A percentile compares a stretch with the other conserved stretches of the same genome.
Evolutionary conservation across 2,888 invertebrate species (phyloP).

Genomic region (Drosophila nr. perissopoda): DNA sequence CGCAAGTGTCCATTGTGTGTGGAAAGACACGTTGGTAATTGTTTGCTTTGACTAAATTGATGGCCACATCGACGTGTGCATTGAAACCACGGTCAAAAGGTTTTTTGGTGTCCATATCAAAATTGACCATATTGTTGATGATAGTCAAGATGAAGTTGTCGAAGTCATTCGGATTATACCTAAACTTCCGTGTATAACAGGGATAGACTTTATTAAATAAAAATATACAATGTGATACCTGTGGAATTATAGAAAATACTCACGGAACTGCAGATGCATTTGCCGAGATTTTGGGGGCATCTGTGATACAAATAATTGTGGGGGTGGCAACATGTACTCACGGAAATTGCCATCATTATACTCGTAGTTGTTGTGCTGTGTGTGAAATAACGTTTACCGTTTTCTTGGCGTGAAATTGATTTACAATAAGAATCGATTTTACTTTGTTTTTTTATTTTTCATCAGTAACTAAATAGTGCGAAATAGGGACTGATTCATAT

Average conservation of each 20-base stretch:
- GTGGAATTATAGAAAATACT: conserved; percentile 18
- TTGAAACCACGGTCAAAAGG: conserved; percentile 47
- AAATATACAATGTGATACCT: not conserved
- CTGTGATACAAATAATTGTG: conserved; percentile 31
- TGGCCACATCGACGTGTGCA: conserved; percentile 55
- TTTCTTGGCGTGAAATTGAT: conserved; percentile 76
- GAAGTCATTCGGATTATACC: conserved; percentile 47
- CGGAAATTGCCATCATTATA: conserved; percentile 83
- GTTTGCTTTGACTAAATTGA: conserved; percentile 49
- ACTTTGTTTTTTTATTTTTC: conserved; percentile 12
- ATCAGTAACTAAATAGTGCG: not conserved
- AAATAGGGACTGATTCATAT: too few relatives aligned
- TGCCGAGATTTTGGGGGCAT: conserved; percentile 17
- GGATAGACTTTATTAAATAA: conserved; percentile 29
- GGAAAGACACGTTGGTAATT: conserved; percentile 65
- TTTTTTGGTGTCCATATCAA: conserved; percentile 50
- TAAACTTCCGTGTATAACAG: conserved; percentile 38
- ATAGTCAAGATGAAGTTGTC: conserved; percentile 50
- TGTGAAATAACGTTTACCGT: conserved; percentile 78
- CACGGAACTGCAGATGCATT: conserved; percentile 43
- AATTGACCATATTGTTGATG: conserved; percentile 49
- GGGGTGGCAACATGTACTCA: conserved; percentile 68
- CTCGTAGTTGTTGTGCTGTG: conserved; percentile 62
- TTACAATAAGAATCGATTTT: conserved; percentile 48
- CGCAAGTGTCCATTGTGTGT: conserved; percentile 36